Evolutionary conservation across 2,888 invertebrate genomes (phyloP), one percentile per base, ranked within the genome.

Genomic region (Sialis fuliginosa): DNA sequence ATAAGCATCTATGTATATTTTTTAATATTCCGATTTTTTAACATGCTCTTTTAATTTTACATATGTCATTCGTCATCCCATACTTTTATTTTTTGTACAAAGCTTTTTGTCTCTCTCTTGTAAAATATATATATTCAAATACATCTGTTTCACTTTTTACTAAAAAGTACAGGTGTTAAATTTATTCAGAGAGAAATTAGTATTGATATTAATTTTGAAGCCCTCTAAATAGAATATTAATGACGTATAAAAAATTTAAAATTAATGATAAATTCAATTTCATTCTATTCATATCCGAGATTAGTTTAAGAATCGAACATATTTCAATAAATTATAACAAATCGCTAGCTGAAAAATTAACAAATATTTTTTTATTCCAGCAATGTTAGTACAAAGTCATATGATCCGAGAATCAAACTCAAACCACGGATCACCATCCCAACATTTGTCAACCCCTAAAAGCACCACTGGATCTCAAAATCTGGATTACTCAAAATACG

Each of bases 401-500:
- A 45, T 13, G 10, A 13, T 31, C 12, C 45, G 45, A 13, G 45
- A 45, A 7, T 12, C 43, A 33, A 12, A 31, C 22, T 57, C 59
- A 6, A 49, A 47, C 33, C 42, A 30, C 10, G 47, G 47, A 33
- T 47, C 47, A 3, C 42, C 47, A 34, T 57, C 61, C 22, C 56
- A 71, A 70, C 74, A 57, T 58, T 70, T 49, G 60, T 69, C 66
- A 47, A 71, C 65, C 47, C 64, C 65, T 63, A 71, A 64, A 58
- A 72, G 65, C 58, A 73, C 66, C 53, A 69, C 69, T 50, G 66
- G 69, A 30, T 61, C 73, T 49, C 66, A 75, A 59, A 74, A 78
- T 54, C 71, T 85, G 54, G 90, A 90, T 68, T 90, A 90, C 68
- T 86, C 86, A 40, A 80, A 88, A 67, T 90, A 90, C 66, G 87